phyloP scores from a whole-genome alignment of 2,888 invertebrate species.

The Melieria omissa region DNA sequence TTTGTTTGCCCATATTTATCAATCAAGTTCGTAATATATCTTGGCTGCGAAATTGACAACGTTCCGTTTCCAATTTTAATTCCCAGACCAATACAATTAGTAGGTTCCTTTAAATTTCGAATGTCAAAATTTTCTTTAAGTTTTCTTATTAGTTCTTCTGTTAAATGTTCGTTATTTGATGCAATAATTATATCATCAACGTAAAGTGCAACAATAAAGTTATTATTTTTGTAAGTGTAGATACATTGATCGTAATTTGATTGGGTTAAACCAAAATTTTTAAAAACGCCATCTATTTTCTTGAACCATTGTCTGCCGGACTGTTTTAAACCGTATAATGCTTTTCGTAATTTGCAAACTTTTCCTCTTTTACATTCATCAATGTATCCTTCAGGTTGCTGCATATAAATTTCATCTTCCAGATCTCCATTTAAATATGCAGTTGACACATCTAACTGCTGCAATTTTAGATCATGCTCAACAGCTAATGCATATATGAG shows the following conservation, averaged over 20 bases:
- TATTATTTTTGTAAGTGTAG: neutral
- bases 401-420: too few species aligned
- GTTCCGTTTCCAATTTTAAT: constrained; percentile 17
- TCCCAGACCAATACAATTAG: constrained; percentile 17
- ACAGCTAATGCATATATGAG: constrained; percentile 25
- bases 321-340: too few species aligned
- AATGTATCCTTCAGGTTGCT: too few species aligned
- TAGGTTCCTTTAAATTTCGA: neutral
- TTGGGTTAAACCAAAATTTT: too few species aligned
- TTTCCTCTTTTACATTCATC: too few species aligned
- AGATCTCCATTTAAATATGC: too few species aligned
- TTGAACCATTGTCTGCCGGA: too few species aligned
- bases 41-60: constrained; percentile 30
- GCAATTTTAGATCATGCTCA: constrained; percentile 22
- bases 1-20: constrained; percentile 27
- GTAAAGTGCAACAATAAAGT: constrained; percentile 1
- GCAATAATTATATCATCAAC: neutral
- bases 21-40: constrained; percentile 28
- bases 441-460: constrained; percentile 35
- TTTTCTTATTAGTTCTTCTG: too few species aligned
- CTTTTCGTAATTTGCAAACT: too few species aligned
- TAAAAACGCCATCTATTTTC: too few species aligned
- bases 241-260: too few species aligned
- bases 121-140: neutral
- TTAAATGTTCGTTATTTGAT: too few species aligned